phyloP scores from a whole-genome alignment of 2,888 invertebrate species.

The Mimachlamys varia region DNA sequence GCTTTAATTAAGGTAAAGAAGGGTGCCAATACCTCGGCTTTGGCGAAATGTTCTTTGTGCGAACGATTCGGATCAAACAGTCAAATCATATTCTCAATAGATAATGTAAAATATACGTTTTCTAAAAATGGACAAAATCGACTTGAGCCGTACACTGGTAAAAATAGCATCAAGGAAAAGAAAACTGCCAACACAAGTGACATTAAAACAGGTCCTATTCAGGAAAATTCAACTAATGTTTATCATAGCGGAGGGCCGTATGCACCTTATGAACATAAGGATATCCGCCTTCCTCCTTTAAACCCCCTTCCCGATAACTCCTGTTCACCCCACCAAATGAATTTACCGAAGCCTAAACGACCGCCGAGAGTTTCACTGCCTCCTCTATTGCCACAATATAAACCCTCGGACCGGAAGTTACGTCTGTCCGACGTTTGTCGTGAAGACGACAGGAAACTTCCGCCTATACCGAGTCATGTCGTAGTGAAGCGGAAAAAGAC shows the following conservation, averaged over 20 bases:
- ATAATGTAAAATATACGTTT: slow-evolving; percentile 14
- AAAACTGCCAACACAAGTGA: neutral
- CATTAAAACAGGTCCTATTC: neutral
- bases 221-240: neutral
- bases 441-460: neutral
- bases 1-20: neutral
- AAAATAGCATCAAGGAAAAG: neutral
- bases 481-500: neutral
- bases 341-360: neutral
- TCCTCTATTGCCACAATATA: neutral
- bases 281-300: neutral
- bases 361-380: neutral
- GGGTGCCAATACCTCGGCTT: neutral
- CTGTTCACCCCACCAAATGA: neutral
- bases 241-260: neutral
- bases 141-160: neutral
- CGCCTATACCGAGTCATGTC: neutral
- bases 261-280: neutral
- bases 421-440: neutral
- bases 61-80: slow-evolving; percentile 7
- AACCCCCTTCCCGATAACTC: neutral
- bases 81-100: slow-evolving; percentile 22
- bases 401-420: neutral
- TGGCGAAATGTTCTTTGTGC: neutral
- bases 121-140: slow-evolving; percentile 7